These are phyloP conservation scores for Tetheella fluctuosa DNA, from an alignment of 2,888 invertebrate genomes.

Conservation along the genomic window DNA sequence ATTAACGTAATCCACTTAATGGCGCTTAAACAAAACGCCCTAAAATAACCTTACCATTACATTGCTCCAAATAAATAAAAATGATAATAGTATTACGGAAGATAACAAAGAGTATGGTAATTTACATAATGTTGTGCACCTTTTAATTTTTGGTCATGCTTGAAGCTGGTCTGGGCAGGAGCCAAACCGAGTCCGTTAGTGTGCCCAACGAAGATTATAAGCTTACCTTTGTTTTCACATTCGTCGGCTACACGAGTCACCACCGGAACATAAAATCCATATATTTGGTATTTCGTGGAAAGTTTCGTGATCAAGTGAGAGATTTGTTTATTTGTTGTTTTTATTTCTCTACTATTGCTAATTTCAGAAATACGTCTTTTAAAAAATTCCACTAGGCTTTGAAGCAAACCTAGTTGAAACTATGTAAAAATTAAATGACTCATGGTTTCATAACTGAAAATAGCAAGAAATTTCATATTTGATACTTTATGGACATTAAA, in stretches of 20 bases:
- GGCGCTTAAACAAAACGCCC: conserved; percentile 54
- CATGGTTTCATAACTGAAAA: too few species aligned
- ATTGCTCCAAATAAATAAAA: conserved; percentile 75
- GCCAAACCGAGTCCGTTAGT: conserved; percentile 76
- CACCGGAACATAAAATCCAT: background rate
- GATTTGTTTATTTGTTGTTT: too few species aligned
- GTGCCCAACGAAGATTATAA: conserved; percentile 70
- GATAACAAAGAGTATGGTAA: conserved; percentile 78
- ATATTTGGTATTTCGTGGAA: background rate
- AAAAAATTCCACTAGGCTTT: too few species aligned
- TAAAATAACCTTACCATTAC: conserved; percentile 57
- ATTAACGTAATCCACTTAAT: conserved; percentile 50
- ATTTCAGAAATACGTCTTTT: too few species aligned
- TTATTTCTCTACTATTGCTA: too few species aligned
- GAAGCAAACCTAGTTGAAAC: too few species aligned
- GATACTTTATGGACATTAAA: too few species aligned
- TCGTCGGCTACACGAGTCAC: background rate
- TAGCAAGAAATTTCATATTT: too few species aligned
- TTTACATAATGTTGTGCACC: conserved; percentile 82
- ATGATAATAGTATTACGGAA: conserved; percentile 72
- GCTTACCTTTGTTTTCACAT: conserved; percentile 56
- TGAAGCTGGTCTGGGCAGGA: conserved; percentile 65
- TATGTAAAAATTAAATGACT: too few species aligned
- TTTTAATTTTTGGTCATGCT: conserved; percentile 70
- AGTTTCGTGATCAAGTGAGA: too few species aligned